Base-by-base conservation (phyloP, 2,113 vertebrate species). In the Dasyprocta punctata region DNA sequence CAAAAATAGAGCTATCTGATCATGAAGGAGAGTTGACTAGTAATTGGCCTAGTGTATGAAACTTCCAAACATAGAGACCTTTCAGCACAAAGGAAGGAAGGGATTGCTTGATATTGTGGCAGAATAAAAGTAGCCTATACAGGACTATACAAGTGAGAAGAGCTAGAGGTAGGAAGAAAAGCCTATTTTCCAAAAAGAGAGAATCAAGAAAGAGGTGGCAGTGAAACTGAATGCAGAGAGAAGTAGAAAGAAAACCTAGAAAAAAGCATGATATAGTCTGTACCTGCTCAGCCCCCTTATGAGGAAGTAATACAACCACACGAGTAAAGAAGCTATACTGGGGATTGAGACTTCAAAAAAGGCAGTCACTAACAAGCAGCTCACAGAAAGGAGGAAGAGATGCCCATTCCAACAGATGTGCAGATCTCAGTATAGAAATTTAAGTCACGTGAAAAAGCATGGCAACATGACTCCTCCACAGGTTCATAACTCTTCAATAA, bases 1-100 rank as follows among this genome's bases (percentile, higher is more conserved):
- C 89, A 90, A 86, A 97, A 97, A 89, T 83, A 95, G 84, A 96
- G n/a, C 84, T 60, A 44, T 90, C 56, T 95, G n/a, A n/a, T 85
- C 22, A 52, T 33, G 33, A 88, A 90, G 14, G n/a, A 81, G n/a
- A 52, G 47, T 33, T 88, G 38, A 93, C 86, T 2, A 12, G 1
- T 6, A 9, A 56, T 61, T 19, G 24, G 38, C 7, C 16, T 12
- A 10, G 14, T 41, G 5, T 41, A 12, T 3, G 1, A 36, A 52
- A 22, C 12, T 14, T 38, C 38, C 14, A 19, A 82, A 44, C 30
- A 38, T 5, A 24, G 13, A 61, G 49, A 69, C 38, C 11, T 16
- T 58, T 28, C 54, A 60, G 56, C 10, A 54, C 12, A 30, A 20
- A 88, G n/a, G 38, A 20, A 88, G n/a, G 38, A 78, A 69, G 17